phyloP scores from a whole-genome alignment of 2,113 vertebrate genomes.

The Xyliphius kryptos region DNA sequence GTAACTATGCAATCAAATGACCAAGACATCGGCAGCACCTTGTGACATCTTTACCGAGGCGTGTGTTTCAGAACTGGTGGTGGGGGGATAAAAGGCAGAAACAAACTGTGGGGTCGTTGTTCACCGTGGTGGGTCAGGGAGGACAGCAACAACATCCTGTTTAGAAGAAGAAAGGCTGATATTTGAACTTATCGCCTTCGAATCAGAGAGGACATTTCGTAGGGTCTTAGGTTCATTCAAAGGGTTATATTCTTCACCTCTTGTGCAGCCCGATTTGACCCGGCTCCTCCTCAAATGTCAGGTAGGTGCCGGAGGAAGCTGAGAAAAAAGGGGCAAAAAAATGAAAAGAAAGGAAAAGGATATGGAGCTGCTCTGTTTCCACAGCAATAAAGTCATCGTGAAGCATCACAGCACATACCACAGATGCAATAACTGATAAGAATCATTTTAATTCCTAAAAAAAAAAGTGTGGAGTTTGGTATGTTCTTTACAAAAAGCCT shows the following conservation, averaged over 20 bases:
- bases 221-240: slow-evolving; percentile 34
- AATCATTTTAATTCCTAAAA: no score
- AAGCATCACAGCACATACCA: no score
- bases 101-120: slow-evolving; percentile 45
- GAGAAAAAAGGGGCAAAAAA: no score
- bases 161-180: slow-evolving; percentile 45
- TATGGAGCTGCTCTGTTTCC: no score
- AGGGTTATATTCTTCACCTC: slow-evolving; percentile 43
- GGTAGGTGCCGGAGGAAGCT: slow-evolving; percentile 1
- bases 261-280: slow-evolving; percentile 36
- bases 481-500: no score
- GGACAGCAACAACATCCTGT: slow-evolving; percentile 38
- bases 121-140: no score
- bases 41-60: slow-evolving; percentile 45
- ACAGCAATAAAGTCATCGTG: no score
- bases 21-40: slow-evolving; percentile 43
- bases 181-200: slow-evolving; percentile 47
- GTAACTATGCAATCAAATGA: background rate
- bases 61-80: slow-evolving; percentile 42
- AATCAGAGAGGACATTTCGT: slow-evolving; percentile 48
- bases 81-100: slow-evolving; percentile 25
- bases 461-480: no score
- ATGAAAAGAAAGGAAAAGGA: slow-evolving; percentile 12
- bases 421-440: no score
- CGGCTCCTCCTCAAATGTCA: slow-evolving; percentile 55